Evolutionary conservation across 2,888 invertebrate species (phyloP).

Genomic region (Cheilosia variabilis): DNA sequence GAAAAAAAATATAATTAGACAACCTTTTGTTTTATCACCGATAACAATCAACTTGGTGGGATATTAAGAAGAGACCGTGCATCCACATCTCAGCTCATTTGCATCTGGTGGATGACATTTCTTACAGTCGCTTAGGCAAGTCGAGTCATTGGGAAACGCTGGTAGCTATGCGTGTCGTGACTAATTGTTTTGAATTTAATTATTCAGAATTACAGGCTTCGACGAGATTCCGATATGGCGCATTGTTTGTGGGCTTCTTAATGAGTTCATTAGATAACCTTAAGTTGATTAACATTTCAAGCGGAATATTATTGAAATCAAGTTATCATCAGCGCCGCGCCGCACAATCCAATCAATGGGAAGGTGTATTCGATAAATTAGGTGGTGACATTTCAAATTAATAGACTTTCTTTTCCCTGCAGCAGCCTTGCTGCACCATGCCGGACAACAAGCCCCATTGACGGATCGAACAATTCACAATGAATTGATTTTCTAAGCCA

Average conservation of each 20-base stretch:
- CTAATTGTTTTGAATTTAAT: constrained; percentile 71
- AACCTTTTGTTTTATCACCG: constrained; percentile 45
- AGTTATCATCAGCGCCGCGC: constrained; percentile 21
- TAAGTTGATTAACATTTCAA: constrained; percentile 66
- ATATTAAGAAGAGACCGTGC: constrained; percentile 4
- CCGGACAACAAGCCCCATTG: constrained; percentile 22
- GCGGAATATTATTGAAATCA: constrained; percentile 72
- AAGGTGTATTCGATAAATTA: constrained; percentile 38
- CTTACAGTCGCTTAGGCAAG: constrained; percentile 28
- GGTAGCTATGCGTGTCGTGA: constrained; percentile 64
- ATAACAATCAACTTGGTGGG: constrained; percentile 41
- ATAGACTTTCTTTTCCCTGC: constrained; percentile 54
- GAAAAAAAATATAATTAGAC: constrained; percentile 10
- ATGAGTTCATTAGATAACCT: constrained; percentile 63
- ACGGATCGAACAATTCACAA: constrained; percentile 45
- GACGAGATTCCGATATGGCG: constrained; percentile 1
- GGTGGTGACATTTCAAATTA: constrained; percentile 53
- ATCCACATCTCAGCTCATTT: constrained; percentile 25
- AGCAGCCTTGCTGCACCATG: neutral
- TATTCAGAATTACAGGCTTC: constrained; percentile 26
- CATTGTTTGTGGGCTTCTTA: constrained; percentile 45
- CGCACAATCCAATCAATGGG: constrained; percentile 22
- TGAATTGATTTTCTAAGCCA: constrained; percentile 43
- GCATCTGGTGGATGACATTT: constrained; percentile 35
- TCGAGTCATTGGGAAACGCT: constrained; percentile 39